Evolutionary conservation across 2,888 invertebrate species (phyloP), one percentile per base, ranked within the genome.

Genomic region (Rhabditoides inermis): DNA sequence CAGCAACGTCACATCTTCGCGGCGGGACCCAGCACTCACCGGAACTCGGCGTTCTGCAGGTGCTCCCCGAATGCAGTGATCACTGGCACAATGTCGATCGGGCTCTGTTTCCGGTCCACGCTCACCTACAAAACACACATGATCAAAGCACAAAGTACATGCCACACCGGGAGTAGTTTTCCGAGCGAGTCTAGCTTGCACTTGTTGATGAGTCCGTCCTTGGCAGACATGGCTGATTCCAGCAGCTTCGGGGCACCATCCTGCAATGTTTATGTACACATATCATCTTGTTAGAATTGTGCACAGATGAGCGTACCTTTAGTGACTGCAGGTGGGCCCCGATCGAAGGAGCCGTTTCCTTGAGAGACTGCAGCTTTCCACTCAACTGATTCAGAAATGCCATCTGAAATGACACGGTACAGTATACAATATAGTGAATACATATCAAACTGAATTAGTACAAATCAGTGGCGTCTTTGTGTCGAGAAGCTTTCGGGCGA

Each of bases 31-130:
- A 45, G 36, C 22, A 47, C 49, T 44, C 44, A 68, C 71, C 62
- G 64, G 44, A 73, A 73, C 23, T 61, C 57, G 1, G 67, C 65
- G 53, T 67, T 67, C 45, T 70, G 70, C 7, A 75, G 58, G 41
- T 68, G 58, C 25, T 70, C 69, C 26, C 74, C 74, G 47, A 67
- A 73, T n/a, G 74, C 62, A 25, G 74, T 74, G 48, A 68, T 61
- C 6, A 69, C 57, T 5, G 74, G 74, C 15, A 75, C 61, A 27
- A 74, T 60, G 53, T 74, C 74, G 44, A 74, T 69, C 23, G 74
- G 74, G n/a, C 73, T 73, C 49, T 70, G 72, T 44, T 68, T 68
- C 28, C 69, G 62, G 45, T 68, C 69, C 41, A 71, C 64, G 7
- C 26, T 28, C n/a, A n/a, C n/a, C n/a, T n/a, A 25, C 7, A 10